Percentiles rank a stretch among this genome's conserved stretches.
Conservation (phyloP, 1,140 invertebrate genomes). For the Drosophila pachea region DNA sequence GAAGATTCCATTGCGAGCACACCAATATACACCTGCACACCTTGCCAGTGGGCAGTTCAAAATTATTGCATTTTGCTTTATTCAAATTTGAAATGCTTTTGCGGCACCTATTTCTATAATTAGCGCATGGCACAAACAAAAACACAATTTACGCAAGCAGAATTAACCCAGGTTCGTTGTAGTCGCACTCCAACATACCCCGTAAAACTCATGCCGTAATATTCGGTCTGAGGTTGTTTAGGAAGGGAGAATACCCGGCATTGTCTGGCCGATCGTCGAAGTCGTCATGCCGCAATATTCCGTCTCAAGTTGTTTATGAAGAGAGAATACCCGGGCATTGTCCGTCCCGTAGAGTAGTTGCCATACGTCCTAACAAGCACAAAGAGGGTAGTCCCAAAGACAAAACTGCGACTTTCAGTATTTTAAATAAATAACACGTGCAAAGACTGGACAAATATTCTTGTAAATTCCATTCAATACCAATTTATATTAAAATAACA, state of each 20-base stretch:
- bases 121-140: constrained; percentile 51
- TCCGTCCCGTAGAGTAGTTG: too few relatives aligned
- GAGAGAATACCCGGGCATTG: too few relatives aligned
- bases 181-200: constrained; percentile 26
- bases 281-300: neutral
- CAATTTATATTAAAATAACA: too few relatives aligned
- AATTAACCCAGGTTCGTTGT: constrained; percentile 11
- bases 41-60: constrained; percentile 35
- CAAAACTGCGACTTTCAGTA: too few relatives aligned
- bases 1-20: constrained; percentile 39
- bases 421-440: too few relatives aligned
- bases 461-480: too few relatives aligned
- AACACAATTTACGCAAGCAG: constrained; percentile 57
- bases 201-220: constrained; percentile 2
- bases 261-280: too few relatives aligned
- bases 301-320: neutral
- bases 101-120: constrained; percentile 63
- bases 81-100: constrained; percentile 58
- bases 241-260: too few relatives aligned
- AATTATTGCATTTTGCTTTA: constrained; percentile 58
- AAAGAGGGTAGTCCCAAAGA: too few relatives aligned
- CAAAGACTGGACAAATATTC: too few relatives aligned
- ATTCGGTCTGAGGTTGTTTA: neutral
- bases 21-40: constrained; percentile 36
- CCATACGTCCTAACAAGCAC: too few relatives aligned